Percentiles rank a stretch among this genome's conserved stretches.
phyloP scores from a whole-genome alignment of 2,888 invertebrate species.

The Adineta ricciae region DNA sequence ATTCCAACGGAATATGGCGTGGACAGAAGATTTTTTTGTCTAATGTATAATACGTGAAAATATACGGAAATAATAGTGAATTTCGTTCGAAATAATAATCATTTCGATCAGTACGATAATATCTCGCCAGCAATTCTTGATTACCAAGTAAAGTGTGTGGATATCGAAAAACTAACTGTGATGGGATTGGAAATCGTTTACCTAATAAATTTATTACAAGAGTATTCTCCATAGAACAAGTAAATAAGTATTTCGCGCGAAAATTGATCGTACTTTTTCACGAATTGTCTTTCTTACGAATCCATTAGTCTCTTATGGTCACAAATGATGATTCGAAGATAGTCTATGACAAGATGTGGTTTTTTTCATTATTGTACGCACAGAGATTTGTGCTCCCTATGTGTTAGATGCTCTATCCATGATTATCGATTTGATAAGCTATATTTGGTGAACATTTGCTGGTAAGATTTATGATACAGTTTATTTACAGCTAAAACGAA shows the following conservation, averaged over 20 bases:
- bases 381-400: too few relatives aligned
- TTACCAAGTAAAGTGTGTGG: conserved; percentile 1
- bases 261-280: too few relatives aligned
- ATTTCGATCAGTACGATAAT: neutral
- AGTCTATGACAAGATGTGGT: too few relatives aligned
- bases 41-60: conserved; percentile 16
- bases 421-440: too few relatives aligned
- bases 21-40: neutral
- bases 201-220: neutral
- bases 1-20: neutral
- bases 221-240: neutral
- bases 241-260: neutral
- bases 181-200: neutral
- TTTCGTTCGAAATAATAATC: conserved; percentile 22
- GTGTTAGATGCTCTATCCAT: too few relatives aligned
- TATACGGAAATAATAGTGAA: conserved; percentile 18
- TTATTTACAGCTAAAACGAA: neutral
- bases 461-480: too few relatives aligned
- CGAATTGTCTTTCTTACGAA: too few relatives aligned
- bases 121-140: neutral
- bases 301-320: too few relatives aligned
- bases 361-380: too few relatives aligned
- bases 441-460: too few relatives aligned
- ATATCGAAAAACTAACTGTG: neutral
- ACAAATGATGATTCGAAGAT: too few relatives aligned